These are phyloP conservation scores for Agriotes lineatus DNA, from an alignment of 2,888 invertebrate species.

Conservation along the genomic window DNA sequence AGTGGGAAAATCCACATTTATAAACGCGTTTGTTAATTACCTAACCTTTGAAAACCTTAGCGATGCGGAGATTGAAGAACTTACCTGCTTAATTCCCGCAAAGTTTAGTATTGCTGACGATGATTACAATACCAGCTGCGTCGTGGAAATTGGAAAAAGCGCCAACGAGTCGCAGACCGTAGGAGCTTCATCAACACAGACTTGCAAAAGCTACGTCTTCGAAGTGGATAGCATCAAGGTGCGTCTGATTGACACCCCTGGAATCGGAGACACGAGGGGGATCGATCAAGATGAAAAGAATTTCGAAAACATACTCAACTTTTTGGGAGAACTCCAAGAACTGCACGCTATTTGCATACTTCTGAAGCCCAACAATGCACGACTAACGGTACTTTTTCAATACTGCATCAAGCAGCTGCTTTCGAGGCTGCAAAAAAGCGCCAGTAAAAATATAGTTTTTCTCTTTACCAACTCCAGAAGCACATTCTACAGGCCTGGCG, in stretches of 20 bases:
- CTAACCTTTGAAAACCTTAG: not conserved
- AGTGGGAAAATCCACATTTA: slow-evolving; percentile 10
- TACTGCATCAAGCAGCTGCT: slow-evolving; percentile 50
- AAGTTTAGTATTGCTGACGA: slow-evolving; percentile 47
- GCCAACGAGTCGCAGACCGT: slow-evolving; percentile 34
- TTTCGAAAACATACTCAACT: slow-evolving; percentile 55
- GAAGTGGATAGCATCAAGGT: slow-evolving; percentile 37
- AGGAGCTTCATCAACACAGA: slow-evolving; percentile 13
- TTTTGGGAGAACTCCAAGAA: slow-evolving; percentile 53
- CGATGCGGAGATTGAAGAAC: slow-evolving; percentile 1
- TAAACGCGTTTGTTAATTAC: slow-evolving; percentile 14
- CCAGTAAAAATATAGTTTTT: slow-evolving; percentile 55
- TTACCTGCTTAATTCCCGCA: not conserved
- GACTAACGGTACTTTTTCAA: slow-evolving; percentile 52
- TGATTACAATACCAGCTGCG: slow-evolving; percentile 35
- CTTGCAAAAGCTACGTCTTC: not conserved
- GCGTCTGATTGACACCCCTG: slow-evolving; percentile 56
- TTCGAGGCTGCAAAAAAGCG: slow-evolving; percentile 55
- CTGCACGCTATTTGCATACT: slow-evolving; percentile 56
- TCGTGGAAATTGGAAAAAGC: slow-evolving; percentile 44
- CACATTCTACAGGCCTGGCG: slow-evolving; percentile 51
- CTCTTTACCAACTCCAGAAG: slow-evolving; percentile 54
- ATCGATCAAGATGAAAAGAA: slow-evolving; percentile 49
- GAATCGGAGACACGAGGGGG: slow-evolving; percentile 41
- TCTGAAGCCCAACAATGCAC: slow-evolving; percentile 51